Percentiles rank a stretch among this genome's conserved stretches.
These are phyloP conservation scores for Loris lydekkerianus DNA, from an alignment of 2,797 vertebrate genomes.

Conservation along the genomic window DNA sequence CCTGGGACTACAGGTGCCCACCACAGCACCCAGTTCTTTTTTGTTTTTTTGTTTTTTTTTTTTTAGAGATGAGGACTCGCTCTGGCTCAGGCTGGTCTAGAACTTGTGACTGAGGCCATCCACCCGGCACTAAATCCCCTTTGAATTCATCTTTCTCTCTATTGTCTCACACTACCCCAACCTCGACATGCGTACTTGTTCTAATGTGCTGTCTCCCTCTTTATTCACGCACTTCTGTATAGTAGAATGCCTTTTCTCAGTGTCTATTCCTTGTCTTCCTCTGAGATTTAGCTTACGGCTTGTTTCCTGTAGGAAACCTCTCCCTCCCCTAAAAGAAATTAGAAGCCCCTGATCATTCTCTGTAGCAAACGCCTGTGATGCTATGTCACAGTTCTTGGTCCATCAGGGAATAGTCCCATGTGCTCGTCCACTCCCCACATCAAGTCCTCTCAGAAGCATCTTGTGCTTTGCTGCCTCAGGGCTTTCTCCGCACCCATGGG, in stretches of 20 bases:
- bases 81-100: too few relatives aligned
- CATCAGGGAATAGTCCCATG: not conserved
- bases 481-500: not conserved
- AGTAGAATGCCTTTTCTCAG: not conserved
- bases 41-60: too few relatives aligned
- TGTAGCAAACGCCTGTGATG: too few relatives aligned
- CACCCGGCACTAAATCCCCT: too few relatives aligned
- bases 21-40: too few relatives aligned
- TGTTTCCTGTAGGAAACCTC: constrained; percentile 6
- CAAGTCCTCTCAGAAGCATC: not conserved
- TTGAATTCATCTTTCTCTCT: not conserved
- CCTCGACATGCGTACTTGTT: not conserved
- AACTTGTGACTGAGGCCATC: too few relatives aligned
- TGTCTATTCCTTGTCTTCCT: not conserved
- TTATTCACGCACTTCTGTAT: not conserved
- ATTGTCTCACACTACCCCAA: not conserved
- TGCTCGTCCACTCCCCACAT: not conserved
- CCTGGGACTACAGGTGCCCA: too few relatives aligned
- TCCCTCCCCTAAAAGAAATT: not conserved
- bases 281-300: not conserved
- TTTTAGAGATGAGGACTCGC: too few relatives aligned
- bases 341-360: not conserved
- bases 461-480: not conserved
- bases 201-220: not conserved
- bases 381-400: not conserved